A percentile compares a stretch with the other conserved stretches of the same genome.
Conservation (phyloP, 2,797 vertebrate genomes). For the Periophthalmus magnuspinnatus region DNA sequence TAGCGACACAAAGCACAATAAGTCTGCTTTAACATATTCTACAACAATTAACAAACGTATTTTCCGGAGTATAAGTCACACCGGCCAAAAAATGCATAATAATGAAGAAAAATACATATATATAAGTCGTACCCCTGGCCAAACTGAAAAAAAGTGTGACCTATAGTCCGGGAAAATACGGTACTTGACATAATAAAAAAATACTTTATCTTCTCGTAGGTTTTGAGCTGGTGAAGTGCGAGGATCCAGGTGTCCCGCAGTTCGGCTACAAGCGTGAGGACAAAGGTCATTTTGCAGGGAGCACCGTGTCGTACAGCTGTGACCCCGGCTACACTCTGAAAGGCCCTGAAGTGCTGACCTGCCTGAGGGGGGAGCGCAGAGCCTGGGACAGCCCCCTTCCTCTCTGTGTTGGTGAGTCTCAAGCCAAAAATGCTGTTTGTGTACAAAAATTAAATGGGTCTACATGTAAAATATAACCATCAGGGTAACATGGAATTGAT, state of each 20-base stretch:
- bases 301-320: constrained; percentile 89
- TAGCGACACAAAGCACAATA: too few species aligned
- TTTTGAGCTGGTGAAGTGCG: constrained; percentile 95
- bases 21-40: neutral
- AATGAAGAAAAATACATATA: too few species aligned
- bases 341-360: constrained; percentile 84
- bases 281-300: constrained; percentile 95
- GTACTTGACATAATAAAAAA: too few species aligned
- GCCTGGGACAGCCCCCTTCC: constrained; percentile 94
- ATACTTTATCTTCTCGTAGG: constrained; percentile 70
- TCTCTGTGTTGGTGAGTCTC: constrained; percentile 87
- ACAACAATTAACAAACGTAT: neutral
- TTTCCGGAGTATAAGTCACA: too few species aligned
- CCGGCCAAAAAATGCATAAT: too few species aligned
- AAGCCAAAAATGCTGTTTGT: neutral
- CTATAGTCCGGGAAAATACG: too few species aligned
- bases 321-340: constrained; percentile 91
- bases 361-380: constrained; percentile 91
- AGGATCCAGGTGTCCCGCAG: constrained; percentile 92
- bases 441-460: neutral
- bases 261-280: constrained; percentile 94
- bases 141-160: too few species aligned
- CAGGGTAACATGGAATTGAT: neutral
- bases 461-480: neutral
- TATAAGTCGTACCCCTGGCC: too few species aligned